Evolutionary conservation across 2,797 vertebrate species (phyloP).

Genomic region (Acanthurus lineatus): DNA sequence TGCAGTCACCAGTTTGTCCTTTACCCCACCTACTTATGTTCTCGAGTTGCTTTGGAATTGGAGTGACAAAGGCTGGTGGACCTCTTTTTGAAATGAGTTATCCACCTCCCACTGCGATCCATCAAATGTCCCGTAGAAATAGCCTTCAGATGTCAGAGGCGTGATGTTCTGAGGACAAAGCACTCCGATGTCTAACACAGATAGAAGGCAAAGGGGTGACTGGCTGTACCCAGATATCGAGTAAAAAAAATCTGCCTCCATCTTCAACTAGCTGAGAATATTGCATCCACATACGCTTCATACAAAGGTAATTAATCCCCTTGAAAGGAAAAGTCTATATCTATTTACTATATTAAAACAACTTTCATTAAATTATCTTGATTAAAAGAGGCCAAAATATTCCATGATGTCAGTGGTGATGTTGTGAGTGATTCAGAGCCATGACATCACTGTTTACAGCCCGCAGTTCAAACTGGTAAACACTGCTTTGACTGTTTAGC

Average conservation of each 20-base stretch:
- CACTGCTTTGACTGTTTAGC: conserved; percentile 25
- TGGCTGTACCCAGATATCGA: too few relatives aligned
- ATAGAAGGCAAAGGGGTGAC: neutral
- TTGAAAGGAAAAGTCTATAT: conserved; percentile 8
- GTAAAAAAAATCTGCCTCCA: neutral
- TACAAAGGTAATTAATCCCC: neutral
- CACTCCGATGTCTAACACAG: neutral
- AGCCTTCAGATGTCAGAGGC: neutral
- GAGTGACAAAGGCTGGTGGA: conserved; percentile 12
- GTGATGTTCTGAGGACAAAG: conserved; percentile 22
- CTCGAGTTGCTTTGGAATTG: conserved; percentile 10
- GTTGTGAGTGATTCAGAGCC: conserved; percentile 23
- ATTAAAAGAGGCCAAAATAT: conserved; percentile 32
- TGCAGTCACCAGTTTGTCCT: neutral
- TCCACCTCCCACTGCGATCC: conserved; percentile 7
- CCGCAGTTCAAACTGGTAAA: conserved; percentile 56
- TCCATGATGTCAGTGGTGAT: conserved; percentile 58
- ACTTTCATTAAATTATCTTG: conserved; percentile 2
- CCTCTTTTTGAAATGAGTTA: neutral
- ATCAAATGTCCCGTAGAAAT: conserved; percentile 16
- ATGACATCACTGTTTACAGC: conserved; percentile 70
- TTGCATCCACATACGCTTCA: neutral
- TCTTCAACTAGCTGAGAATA: neutral
- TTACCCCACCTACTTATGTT: conserved; percentile 20
- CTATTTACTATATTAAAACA: neutral